Percentiles rank a stretch among this genome's conserved stretches.
Conservation (phyloP, 2,113 vertebrate genomes). For the Sarotherodon lohbergeri region DNA sequence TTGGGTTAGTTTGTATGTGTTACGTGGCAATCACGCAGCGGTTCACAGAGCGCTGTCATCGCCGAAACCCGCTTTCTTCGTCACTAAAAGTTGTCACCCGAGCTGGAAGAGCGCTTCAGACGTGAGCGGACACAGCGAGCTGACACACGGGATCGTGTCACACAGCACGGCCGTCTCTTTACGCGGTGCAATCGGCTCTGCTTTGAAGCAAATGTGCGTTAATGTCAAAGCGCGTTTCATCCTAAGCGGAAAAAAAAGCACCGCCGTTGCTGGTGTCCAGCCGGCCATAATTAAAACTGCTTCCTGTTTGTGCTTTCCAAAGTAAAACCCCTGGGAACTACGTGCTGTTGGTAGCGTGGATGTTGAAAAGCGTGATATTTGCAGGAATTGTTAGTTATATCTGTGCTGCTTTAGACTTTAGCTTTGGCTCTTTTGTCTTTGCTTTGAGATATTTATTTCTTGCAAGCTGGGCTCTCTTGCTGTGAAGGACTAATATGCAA, state of each 20-base stretch:
- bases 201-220: neutral
- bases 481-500: neutral
- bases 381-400: neutral
- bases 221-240: neutral
- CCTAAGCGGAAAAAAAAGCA: neutral
- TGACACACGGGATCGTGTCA: rapidly evolving
- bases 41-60: constrained; percentile 55
- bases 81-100: constrained; percentile 22
- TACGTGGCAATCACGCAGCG: constrained; percentile 78
- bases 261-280: neutral
- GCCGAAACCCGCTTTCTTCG: neutral
- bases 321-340: neutral
- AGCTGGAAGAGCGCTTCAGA: neutral
- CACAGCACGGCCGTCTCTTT: rapidly evolving
- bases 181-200: neutral
- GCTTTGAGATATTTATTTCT: neutral
- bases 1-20: constrained; percentile 63
- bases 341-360: neutral
- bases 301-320: constrained; percentile 32
- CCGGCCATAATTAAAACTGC: neutral
- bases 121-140: neutral
- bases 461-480: neutral
- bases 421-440: neutral
- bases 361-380: neutral
- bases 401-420: neutral